These are phyloP conservation scores for Stigmatopora argus DNA, from an alignment of 2,113 vertebrate species.

Conservation along the genomic window DNA sequence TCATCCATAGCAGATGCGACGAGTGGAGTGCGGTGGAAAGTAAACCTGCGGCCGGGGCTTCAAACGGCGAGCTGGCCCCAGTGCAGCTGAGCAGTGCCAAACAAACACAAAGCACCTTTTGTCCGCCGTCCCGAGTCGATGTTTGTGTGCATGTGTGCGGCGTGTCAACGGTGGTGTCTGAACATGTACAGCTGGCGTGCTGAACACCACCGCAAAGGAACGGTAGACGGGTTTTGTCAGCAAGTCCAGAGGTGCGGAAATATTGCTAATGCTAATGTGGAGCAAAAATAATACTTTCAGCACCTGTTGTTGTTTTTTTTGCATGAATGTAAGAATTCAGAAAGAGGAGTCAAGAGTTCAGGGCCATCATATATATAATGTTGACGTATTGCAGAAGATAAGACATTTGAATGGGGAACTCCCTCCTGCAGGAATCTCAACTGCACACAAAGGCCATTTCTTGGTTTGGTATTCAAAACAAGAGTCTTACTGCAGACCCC, in stretches of 20 bases:
- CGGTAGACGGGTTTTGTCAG: not conserved
- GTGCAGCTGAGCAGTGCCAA: slow-evolving; percentile 17
- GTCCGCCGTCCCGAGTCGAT: slow-evolving; percentile 21
- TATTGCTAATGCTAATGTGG: slow-evolving; percentile 8
- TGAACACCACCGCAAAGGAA: slow-evolving; percentile 11
- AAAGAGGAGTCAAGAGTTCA: not conserved
- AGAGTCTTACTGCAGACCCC: not conserved
- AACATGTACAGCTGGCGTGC: slow-evolving; percentile 23
- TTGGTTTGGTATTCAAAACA: slow-evolving; percentile 30
- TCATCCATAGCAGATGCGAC: not conserved
- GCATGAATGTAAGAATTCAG: too few relatives aligned
- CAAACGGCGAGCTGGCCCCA: slow-evolving; percentile 18
- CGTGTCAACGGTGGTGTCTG: slow-evolving; percentile 19
- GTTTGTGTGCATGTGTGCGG: slow-evolving; percentile 21
- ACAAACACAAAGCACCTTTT: slow-evolving; percentile 58
- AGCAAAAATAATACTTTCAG: too few relatives aligned
- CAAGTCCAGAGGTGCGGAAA: slow-evolving; percentile 8
- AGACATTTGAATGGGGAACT: not conserved
- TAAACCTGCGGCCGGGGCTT: slow-evolving; percentile 12
- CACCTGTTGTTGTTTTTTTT: too few relatives aligned
- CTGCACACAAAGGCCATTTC: slow-evolving; percentile 14
- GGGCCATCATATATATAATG: not conserved
- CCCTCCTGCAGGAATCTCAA: not conserved
- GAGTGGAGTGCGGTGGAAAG: not conserved
- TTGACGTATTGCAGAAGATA: not conserved